Percentiles rank a stretch among this genome's conserved stretches.
phyloP scores from a whole-genome alignment of 2,797 vertebrate species.

The Lophotriccus pileatus region DNA sequence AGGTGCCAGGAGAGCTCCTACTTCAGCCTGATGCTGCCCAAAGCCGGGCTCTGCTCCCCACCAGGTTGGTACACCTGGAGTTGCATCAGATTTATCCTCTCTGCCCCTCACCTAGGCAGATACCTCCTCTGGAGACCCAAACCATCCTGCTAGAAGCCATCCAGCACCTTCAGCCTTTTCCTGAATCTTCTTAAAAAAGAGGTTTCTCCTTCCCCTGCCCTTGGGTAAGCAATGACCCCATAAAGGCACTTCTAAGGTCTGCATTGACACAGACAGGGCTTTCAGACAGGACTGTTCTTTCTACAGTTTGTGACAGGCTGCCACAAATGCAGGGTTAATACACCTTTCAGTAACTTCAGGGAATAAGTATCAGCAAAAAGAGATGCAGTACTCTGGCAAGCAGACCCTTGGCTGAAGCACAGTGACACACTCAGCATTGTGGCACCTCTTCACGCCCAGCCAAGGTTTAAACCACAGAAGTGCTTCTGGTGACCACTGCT shows the following conservation, averaged over 20 bases:
- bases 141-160: not conserved
- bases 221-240: not conserved
- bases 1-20: not conserved
- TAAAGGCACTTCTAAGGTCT: not conserved
- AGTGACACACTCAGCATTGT: not conserved
- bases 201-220: not conserved
- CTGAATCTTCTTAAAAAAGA: not conserved
- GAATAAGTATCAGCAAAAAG: not conserved
- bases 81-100: not conserved
- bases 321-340: not conserved
- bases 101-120: not conserved
- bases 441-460: not conserved
- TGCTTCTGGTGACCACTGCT: not conserved
- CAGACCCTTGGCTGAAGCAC: not conserved
- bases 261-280: not conserved
- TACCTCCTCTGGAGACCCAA: not conserved
- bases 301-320: not conserved
- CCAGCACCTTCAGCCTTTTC: not conserved
- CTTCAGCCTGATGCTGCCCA: not conserved
- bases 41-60: not conserved
- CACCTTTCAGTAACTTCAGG: not conserved
- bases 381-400: not conserved
- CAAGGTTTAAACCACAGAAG: not conserved
- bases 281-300: not conserved
- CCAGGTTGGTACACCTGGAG: too few species aligned